Base-by-base conservation (phyloP, 2,888 invertebrate genomes). In the Diplazon laetatorius region DNA sequence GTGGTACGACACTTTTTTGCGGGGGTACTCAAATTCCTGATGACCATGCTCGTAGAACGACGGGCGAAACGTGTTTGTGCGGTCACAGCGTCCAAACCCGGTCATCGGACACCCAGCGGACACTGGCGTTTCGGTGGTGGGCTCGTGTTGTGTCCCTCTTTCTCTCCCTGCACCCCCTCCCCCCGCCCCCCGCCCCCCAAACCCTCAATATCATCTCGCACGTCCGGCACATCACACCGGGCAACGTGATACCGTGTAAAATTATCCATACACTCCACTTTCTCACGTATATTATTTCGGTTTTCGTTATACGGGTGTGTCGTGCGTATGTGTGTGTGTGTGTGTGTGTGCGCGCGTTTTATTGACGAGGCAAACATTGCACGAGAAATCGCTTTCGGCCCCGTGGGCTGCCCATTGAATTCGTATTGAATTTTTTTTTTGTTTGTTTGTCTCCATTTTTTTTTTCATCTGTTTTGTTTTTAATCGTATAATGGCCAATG, bases 211-310 rank as follows among this genome's bases (percentile, higher is more conserved):
- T n/a, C 6, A 6, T 30, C 30, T 30, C 30, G 57, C 69, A 65
- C 63, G 71, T 65, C 69, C 35, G 68, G 63, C 62, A 69, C 68
- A 73, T 59, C 74, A 42, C 22, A 44, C 50, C 50, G 30, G 39
- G 78, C 78, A 78, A 78, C 74, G 52, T 65, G 78, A 78, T 78
- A 78, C 74, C n/a, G 35, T 65, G 69, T 70, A 78, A 78, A 78
- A 63, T 70, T 73, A 65, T 60, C 78, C 42, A 68, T 50, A 60
- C 63, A 70, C 59, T 74, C 37, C 59, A 70, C 59, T 78, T 78
- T 78, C 78, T 73, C 73, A 73, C 73, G 78, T 73, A 73, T 78
- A 74, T 74, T 73, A 73, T 73, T 70, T 37, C 59, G 44, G n/a
- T n/a, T 68, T 55, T 37, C 59, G 37, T 50, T 55, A 55, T 55